phyloP scores from a whole-genome alignment of 2,888 invertebrate genomes.

The Cepaea hortensis region DNA sequence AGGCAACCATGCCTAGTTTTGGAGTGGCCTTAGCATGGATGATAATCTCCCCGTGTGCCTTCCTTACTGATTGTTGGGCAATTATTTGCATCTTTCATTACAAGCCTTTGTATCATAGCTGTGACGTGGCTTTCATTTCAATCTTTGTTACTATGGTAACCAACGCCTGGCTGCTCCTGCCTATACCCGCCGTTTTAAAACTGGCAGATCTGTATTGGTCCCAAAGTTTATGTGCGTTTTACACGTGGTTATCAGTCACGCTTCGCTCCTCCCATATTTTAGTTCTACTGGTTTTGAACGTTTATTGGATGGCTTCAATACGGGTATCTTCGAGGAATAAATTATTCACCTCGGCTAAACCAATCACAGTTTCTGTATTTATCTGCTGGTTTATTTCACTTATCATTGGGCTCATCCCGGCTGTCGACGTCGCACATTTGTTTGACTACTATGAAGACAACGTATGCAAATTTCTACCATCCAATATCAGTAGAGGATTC shows the following conservation, averaged over 20 bases:
- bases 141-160: conserved; percentile 60
- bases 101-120: conserved; percentile 63
- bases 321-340: conserved; percentile 33
- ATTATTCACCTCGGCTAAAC: conserved; percentile 41
- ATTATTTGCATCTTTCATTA: conserved; percentile 63
- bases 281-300: conserved; percentile 44
- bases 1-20: conserved; percentile 47
- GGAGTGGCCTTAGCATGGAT: conserved; percentile 62
- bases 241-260: conserved; percentile 47
- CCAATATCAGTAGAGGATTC: conserved; percentile 60
- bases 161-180: conserved; percentile 60
- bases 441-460: conserved; percentile 43
- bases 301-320: conserved; percentile 50
- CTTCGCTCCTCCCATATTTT: conserved; percentile 47
- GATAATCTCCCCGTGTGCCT: conserved; percentile 61
- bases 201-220: conserved; percentile 49
- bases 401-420: conserved; percentile 49
- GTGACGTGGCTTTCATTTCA: conserved; percentile 65
- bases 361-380: conserved; percentile 34
- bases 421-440: conserved; percentile 24
- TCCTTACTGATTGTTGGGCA: conserved; percentile 60
- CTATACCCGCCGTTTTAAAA: conserved; percentile 59
- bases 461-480: conserved; percentile 60
- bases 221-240: conserved; percentile 45
- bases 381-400: conserved; percentile 43